Evolutionary conservation across 2,113 vertebrate species (phyloP).

Genomic region (Choloepus hoffmanni): DNA sequence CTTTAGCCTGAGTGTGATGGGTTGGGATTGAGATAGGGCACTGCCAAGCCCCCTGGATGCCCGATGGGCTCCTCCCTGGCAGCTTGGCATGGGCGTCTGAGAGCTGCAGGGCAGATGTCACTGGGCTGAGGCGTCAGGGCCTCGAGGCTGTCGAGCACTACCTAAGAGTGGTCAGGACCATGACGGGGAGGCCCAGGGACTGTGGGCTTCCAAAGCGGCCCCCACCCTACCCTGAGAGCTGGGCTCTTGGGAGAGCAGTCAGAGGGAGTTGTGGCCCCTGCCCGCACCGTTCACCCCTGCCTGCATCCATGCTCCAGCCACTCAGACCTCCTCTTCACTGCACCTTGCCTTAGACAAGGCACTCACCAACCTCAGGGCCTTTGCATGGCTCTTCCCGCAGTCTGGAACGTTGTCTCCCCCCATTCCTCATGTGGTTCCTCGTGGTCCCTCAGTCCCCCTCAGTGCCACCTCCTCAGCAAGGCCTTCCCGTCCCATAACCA

Average conservation of each 20-base stretch:
- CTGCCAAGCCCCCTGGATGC: no score
- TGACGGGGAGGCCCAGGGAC: neutral
- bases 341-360: no score
- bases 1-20: neutral
- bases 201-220: no score
- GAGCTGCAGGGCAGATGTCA: neutral
- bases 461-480: neutral
- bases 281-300: neutral
- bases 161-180: neutral
- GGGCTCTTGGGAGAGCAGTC: neutral
- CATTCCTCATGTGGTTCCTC: neutral
- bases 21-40: neutral
- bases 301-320: neutral
- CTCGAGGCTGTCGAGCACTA: neutral
- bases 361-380: neutral
- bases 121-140: no score
- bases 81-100: neutral
- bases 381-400: neutral
- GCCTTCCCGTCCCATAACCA: neutral
- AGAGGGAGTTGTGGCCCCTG: neutral
- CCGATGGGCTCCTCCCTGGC: neutral
- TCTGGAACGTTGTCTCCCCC: fast-evolving
- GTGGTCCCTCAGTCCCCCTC: neutral
- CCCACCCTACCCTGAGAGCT: neutral
- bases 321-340: neutral